Evolutionary conservation across 1,140 invertebrate species (phyloP), one percentile per base, ranked within the genome.

Genomic region (Scylla paramamosain): DNA sequence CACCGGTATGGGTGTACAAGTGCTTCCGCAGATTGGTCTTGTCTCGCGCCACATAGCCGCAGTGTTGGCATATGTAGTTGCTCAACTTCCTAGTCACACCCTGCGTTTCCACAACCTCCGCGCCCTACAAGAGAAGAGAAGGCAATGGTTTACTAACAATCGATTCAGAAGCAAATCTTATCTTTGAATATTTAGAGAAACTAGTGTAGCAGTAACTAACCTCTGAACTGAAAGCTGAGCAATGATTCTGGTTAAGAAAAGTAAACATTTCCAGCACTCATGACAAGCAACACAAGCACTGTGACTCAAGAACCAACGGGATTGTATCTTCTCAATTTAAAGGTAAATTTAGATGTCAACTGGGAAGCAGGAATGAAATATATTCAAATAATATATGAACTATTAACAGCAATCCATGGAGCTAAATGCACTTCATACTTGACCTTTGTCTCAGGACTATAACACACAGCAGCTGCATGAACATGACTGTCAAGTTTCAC

Each of bases 1-100:
- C 94, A 52, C 94, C 94, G 39, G 94, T 95, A 86, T 95, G 94
- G 8, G 94, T 95, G 91, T 95, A 95, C 25, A 92, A 95, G 91
- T 95, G 94, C 94, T 95, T 95, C 77, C 94, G 94, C 94, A 95
- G 94, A 92, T 95, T 95, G 83, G 94, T 95, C 94, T 95, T 95
- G 94, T 95, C 94, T 91, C 94, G 94, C 52, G 94, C 94, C 94
- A 95, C 94, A 95, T 95, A 95, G 82, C 94, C 94, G 94, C 94
- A 95, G 90, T 95, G 94, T 28, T 95, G 90, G 94, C 94, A 95
- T 83, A 95, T 92, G 94, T 95, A 91, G 94, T 92, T 82, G 94
- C 89, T 95, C 90, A 95, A 95, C 94, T 95, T 95, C 94, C 90
- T 92, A 95, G 94, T 82, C 94, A 95, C 90, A 67, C 94, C 94